Evolutionary conservation across 2,888 invertebrate species (phyloP).

Genomic region (Camponotus fellah): DNA sequence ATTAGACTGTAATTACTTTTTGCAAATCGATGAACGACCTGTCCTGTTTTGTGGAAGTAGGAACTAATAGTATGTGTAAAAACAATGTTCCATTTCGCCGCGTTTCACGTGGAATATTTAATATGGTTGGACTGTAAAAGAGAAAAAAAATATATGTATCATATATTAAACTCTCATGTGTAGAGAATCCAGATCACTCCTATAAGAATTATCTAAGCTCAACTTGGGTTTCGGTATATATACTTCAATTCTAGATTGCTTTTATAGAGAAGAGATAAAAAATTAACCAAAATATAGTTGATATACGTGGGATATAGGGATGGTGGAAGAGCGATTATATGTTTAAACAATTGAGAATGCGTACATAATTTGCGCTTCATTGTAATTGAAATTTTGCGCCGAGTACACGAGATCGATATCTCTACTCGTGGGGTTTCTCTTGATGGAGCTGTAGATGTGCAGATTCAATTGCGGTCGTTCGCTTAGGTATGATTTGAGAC

Average conservation of each 20-base stretch:
- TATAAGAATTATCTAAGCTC: not conserved
- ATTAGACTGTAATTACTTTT: constrained; percentile 81
- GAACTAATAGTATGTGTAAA: constrained; percentile 91
- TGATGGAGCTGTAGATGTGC: constrained; percentile 90
- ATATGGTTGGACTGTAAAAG: constrained; percentile 88
- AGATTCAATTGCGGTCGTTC: constrained; percentile 90
- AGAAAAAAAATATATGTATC: not conserved
- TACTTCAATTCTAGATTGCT: not conserved
- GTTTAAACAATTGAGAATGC: constrained; percentile 58
- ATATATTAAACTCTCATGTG: constrained; percentile 6
- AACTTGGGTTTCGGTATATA: not conserved
- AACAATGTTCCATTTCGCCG: constrained; percentile 94
- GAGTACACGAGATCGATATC: constrained; percentile 89
- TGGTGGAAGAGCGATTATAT: not conserved
- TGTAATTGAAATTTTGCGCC: constrained; percentile 90
- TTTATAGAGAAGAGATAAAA: not conserved
- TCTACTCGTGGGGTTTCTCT: constrained; percentile 87
- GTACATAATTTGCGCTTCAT: constrained; percentile 87
- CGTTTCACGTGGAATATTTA: constrained; percentile 92
- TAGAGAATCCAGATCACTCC: not conserved
- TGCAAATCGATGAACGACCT: constrained; percentile 88
- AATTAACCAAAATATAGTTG: not conserved
- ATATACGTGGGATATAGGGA: no score
- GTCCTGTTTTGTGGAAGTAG: constrained; percentile 87
- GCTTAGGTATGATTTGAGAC: constrained; percentile 91